These are phyloP conservation scores for Liposcelis brunnea DNA, from an alignment of 2,888 invertebrate species.

Conservation along the genomic window DNA sequence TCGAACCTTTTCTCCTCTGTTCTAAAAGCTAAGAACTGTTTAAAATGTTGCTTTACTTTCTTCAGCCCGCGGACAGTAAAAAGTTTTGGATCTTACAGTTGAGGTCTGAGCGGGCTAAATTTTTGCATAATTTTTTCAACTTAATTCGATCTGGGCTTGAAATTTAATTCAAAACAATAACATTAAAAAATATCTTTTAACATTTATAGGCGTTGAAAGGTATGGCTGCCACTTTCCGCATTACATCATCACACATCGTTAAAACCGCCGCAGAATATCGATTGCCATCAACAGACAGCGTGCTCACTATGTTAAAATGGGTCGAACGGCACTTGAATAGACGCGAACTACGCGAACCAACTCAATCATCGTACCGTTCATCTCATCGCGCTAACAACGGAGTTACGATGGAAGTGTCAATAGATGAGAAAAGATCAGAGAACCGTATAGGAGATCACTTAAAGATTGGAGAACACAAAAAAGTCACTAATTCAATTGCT, in stretches of 20 bases:
- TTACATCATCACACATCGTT: constrained; percentile 66
- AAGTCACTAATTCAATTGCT: not conserved
- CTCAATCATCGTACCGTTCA: not conserved
- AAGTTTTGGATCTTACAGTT: no score
- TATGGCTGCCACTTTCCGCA: constrained; percentile 84
- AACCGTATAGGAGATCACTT: no score
- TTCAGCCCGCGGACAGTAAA: no score
- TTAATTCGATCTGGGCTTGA: no score
- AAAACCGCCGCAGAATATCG: constrained; percentile 76
- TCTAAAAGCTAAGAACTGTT: no score
- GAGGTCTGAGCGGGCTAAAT: not conserved
- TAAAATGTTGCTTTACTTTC: no score
- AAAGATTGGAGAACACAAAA: constrained; percentile 13
- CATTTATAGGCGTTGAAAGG: constrained; percentile 66
- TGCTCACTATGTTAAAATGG: constrained; percentile 78
- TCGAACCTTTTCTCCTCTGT: no score
- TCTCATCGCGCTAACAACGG: constrained; percentile 2
- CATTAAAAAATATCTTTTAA: constrained; percentile 5
- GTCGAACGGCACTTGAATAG: constrained; percentile 68
- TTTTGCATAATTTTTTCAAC: not conserved
- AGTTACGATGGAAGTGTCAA: constrained; percentile 1
- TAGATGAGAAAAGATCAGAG: no score
- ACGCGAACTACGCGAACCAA: constrained; percentile 42
- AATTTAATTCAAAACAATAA: no score
- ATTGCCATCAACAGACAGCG: constrained; percentile 74